phyloP scores from a whole-genome alignment of 2,797 vertebrate genomes.

The Chelon labrosus region DNA sequence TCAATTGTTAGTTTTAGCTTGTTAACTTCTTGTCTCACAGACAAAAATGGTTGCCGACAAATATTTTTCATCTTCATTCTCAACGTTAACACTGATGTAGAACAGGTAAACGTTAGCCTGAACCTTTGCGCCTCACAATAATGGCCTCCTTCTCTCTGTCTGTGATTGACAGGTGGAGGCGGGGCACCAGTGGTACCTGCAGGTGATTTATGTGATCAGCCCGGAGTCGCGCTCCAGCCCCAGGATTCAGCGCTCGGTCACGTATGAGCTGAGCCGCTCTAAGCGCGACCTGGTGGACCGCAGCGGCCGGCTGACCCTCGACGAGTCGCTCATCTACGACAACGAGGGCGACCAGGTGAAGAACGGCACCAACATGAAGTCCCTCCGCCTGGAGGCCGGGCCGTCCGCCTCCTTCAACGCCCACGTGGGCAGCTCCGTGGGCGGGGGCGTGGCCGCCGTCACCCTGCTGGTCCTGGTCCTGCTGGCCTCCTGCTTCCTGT shows the following conservation, averaged over 20 bases:
- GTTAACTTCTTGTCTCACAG: too few relatives aligned
- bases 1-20: too few relatives aligned
- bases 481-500: conserved; percentile 86
- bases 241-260: conserved; percentile 89
- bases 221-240: conserved; percentile 89
- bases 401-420: conserved; percentile 85
- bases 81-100: too few relatives aligned
- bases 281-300: conserved; percentile 88
- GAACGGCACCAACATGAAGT: conserved; percentile 99
- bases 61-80: too few relatives aligned
- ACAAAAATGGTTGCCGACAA: too few relatives aligned
- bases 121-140: not conserved
- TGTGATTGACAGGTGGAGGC: conserved; percentile 91
- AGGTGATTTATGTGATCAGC: conserved; percentile 96
- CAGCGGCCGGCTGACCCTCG: conserved; percentile 82
- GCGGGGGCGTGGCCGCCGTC: conserved; percentile 88
- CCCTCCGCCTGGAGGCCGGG: conserved; percentile 88
- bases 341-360: conserved; percentile 96
- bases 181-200: conserved; percentile 98
- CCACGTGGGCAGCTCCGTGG: conserved; percentile 89
- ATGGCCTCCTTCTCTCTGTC: not conserved
- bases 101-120: too few relatives aligned
- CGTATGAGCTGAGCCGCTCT: conserved; percentile 74
- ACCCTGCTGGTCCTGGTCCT: conserved; percentile 88
- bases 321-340: conserved; percentile 96